Conservation (phyloP, 2,113 vertebrate genomes). For the Microtus montanus region DNA sequence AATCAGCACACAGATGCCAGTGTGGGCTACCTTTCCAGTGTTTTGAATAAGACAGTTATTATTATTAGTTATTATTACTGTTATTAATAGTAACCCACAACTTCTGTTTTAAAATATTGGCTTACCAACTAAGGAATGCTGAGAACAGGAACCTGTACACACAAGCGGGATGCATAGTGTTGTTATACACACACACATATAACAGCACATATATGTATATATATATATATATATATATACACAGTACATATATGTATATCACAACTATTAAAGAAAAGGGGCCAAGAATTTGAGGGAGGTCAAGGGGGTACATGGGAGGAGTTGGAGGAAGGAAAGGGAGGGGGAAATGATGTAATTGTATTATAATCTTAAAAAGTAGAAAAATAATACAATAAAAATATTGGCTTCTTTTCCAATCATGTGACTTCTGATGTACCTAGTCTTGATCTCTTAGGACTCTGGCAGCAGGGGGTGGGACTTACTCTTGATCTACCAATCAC, state of each 20-base stretch:
- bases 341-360: neutral
- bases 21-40: neutral
- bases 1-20: slow-evolving; percentile 22
- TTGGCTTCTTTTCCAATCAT: neutral
- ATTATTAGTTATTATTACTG: neutral
- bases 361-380: neutral
- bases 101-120: neutral
- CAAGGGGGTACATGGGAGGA: neutral
- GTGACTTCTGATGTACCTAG: neutral
- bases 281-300: neutral
- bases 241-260: neutral
- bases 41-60: slow-evolving; percentile 18
- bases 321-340: neutral
- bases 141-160: neutral
- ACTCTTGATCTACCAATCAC: slow-evolving; percentile 3
- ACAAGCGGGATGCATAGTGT: neutral
- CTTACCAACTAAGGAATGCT: neutral
- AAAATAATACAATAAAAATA: neutral
- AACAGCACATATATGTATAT: neutral
- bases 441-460: neutral
- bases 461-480: neutral
- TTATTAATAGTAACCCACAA: neutral
- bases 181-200: neutral
- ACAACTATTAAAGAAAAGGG: neutral
- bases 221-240: neutral